Base-by-base conservation (phyloP, 92 coral and sea anemone genomes). In the Phymanthus crucifer region DNA sequence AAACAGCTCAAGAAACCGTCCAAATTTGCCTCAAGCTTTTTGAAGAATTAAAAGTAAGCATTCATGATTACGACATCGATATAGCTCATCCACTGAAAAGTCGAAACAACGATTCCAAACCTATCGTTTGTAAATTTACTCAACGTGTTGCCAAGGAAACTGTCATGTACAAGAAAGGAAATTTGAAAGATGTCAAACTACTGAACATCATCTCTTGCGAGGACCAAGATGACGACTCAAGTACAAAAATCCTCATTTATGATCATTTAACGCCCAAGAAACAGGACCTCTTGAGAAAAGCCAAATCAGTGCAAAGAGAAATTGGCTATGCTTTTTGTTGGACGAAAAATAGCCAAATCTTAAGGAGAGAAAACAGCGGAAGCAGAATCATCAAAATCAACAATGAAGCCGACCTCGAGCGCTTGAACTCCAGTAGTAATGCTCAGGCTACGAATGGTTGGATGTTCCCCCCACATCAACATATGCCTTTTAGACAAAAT, bases 101-200 rank as follows among this genome's bases (percentile, higher is more conserved):
- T 58, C 34, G 57, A 14, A 31, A 72, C 21, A 24, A 81, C 36
- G 40, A 32, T 40, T 65, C 85, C 2, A n/a, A 65, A 6, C 78
- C 78, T 23, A 81, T 81, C 16, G 40, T 65, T 31, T 81, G 80
- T 23, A 81, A 64, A 76, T 81, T 81, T 40, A 81, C 77, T 40
- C 61, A 47, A 43, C 58, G 73, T 32, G 57, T 70, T 32, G 72
- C 85, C 26, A 81, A 81, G 70, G 85, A 81, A 73, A 48, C 76
- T 4, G 79, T 81, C 26, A 54, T 73, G 79, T 56, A 56, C 21
- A n/a, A 72, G 72, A 52, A 54, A n/a, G n/a, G n/a, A n/a, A n/a
- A n/a, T n/a, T n/a, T n/a, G n/a, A n/a, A n/a, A n/a, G n/a, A n/a
- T n/a, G n/a, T n/a, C n/a, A n/a, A n/a, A n/a, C n/a, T n/a, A n/a